A percentile compares a stretch with the other conserved stretches of the same genome.
phyloP scores from a whole-genome alignment of 2,888 invertebrate genomes.

The Ectobius pallidus region DNA sequence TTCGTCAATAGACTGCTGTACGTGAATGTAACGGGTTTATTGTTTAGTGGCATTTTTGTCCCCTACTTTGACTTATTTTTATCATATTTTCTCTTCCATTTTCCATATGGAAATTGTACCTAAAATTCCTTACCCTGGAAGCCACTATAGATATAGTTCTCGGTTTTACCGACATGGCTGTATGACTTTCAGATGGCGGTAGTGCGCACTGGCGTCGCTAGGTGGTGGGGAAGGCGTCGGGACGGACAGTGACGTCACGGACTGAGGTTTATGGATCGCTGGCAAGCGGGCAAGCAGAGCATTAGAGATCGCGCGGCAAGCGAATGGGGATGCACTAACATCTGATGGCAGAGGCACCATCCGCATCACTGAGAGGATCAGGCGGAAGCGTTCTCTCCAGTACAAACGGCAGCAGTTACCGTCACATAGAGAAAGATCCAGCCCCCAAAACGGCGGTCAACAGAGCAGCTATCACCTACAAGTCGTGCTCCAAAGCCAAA shows the following conservation, averaged over 20 bases:
- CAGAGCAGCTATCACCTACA: not conserved
- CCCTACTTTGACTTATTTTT: not conserved
- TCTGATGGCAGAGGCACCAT: slow-evolving; percentile 3
- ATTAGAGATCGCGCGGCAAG: not conserved
- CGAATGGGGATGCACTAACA: not conserved
- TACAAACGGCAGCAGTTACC: not conserved
- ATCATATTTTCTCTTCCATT: not conserved
- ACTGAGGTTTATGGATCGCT: slow-evolving; percentile 25
- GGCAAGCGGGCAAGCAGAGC: not conserved
- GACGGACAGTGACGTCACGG: slow-evolving; percentile 9
- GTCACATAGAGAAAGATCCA: slow-evolving; percentile 14
- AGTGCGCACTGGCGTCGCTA: not conserved
- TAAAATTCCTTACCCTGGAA: not conserved
- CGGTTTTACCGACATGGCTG: not conserved
- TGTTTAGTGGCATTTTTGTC: not conserved
- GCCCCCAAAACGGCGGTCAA: not conserved
- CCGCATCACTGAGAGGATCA: not conserved
- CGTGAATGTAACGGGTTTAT: not conserved
- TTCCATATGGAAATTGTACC: no score
- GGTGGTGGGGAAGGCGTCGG: not conserved
- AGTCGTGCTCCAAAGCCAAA: not conserved
- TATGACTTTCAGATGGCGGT: not conserved
- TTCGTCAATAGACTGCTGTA: not conserved
- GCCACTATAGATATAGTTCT: not conserved
- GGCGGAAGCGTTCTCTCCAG: slow-evolving; percentile 13